phyloP scores from a whole-genome alignment of 2,113 vertebrate genomes.

The Melanerpes formicivorus region DNA sequence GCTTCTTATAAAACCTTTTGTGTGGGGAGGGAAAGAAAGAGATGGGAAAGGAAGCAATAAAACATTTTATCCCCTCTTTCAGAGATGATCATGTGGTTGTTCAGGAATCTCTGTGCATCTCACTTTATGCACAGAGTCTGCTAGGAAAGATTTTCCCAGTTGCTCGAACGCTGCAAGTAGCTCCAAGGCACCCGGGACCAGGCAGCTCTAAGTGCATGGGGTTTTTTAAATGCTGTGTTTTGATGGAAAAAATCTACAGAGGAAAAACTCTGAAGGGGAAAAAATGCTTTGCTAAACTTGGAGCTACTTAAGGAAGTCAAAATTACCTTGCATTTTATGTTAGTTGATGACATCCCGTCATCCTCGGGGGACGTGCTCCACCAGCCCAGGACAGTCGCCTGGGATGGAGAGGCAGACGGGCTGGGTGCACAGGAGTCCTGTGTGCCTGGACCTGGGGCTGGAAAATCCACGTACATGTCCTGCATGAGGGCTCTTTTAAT shows the following conservation, averaged over 20 bases:
- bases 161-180: not conserved
- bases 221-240: slow-evolving; percentile 33
- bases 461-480: slow-evolving; percentile 34
- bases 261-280: slow-evolving; percentile 10
- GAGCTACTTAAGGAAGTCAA: slow-evolving; percentile 19
- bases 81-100: not conserved
- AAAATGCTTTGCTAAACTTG: slow-evolving; percentile 35
- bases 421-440: not conserved
- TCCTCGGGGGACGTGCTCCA: not conserved
- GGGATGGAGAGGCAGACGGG: not conserved
- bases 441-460: slow-evolving; percentile 25
- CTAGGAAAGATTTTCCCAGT: not conserved
- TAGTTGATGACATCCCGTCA: not conserved
- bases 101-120: not conserved
- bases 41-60: not conserved
- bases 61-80: not conserved
- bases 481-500: not conserved
- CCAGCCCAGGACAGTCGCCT: not conserved
- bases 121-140: not conserved
- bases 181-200: slow-evolving; percentile 17
- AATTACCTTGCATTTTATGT: slow-evolving; percentile 39
- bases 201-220: not conserved
- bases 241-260: slow-evolving; percentile 52
- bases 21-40: not conserved
- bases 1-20: not conserved